Evolutionary conservation across 2,797 vertebrate species (phyloP).

Genomic region (Labroides dimidiatus): DNA sequence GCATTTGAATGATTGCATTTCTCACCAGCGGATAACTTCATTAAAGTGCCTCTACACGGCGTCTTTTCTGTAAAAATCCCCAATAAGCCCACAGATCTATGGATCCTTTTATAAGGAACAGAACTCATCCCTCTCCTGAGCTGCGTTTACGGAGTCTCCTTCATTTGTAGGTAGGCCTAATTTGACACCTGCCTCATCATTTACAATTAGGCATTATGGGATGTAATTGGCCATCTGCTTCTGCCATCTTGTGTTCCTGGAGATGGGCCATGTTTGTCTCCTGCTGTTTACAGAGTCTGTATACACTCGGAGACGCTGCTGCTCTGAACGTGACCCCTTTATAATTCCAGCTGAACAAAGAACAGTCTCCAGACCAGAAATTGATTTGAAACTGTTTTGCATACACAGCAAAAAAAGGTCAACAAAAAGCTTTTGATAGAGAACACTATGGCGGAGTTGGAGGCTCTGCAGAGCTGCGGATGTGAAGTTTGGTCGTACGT

Average conservation of each 20-base stretch:
- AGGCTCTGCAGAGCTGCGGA: not conserved
- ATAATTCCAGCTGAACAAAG: conserved; percentile 21
- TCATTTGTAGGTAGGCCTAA: conserved; percentile 79
- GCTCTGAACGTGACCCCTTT: conserved; percentile 38
- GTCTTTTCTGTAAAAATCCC: not conserved
- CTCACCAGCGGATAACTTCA: not conserved
- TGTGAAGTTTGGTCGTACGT: not conserved
- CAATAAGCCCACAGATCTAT: not conserved
- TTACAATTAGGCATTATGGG: conserved; percentile 85
- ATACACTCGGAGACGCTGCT: conserved; percentile 54
- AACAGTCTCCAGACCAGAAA: not conserved
- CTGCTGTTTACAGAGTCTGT: conserved; percentile 71
- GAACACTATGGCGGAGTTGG: not conserved
- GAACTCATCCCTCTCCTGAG: conserved; percentile 21
- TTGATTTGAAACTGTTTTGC: not conserved
- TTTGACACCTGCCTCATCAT: conserved; percentile 86
- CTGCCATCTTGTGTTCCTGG: conserved; percentile 82
- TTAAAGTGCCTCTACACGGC: not conserved
- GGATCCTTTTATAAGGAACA: conserved; percentile 17
- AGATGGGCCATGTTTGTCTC: conserved; percentile 76
- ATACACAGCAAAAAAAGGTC: not conserved
- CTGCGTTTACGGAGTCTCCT: conserved; percentile 53
- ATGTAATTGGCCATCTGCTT: conserved; percentile 86
- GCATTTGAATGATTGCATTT: conserved; percentile 22
- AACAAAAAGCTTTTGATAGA: not conserved